These are phyloP conservation scores for Pollenia griseotomentosa DNA, from an alignment of 2,888 invertebrate genomes.

Conservation along the genomic window DNA sequence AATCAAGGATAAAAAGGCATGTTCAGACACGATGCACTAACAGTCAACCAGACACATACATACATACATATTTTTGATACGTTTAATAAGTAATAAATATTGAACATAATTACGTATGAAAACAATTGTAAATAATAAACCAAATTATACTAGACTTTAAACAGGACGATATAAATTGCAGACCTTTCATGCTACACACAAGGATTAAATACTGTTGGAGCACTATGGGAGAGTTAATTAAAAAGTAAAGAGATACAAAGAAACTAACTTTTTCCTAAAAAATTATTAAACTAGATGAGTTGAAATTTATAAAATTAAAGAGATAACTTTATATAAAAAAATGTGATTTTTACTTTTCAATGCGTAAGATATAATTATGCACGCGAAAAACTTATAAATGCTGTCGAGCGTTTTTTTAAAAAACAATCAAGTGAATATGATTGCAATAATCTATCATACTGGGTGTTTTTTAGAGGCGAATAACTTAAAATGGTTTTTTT, in stretches of 20 bases:
- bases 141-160: slow-evolving; percentile 44
- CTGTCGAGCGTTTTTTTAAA: no score
- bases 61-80: slow-evolving; percentile 1
- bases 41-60: neutral
- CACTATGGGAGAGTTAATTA: neutral
- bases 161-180: slow-evolving; percentile 13
- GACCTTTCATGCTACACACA: neutral
- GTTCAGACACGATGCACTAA: neutral
- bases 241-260: neutral
- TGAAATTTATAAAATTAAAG: no score
- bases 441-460: no score
- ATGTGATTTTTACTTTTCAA: no score
- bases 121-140: slow-evolving; percentile 65
- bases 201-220: neutral
- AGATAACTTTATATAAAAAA: no score
- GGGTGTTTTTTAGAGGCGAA: no score
- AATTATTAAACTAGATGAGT: no score
- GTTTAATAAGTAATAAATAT: slow-evolving; percentile 59
- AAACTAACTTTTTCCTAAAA: no score
- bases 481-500: no score
- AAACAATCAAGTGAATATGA: no score
- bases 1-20: slow-evolving; percentile 41
- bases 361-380: no score
- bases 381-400: no score
- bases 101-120: slow-evolving; percentile 67